These are phyloP conservation scores for Drosophila diplacantha DNA, from an alignment of 2,888 invertebrate species.

Conservation along the genomic window DNA sequence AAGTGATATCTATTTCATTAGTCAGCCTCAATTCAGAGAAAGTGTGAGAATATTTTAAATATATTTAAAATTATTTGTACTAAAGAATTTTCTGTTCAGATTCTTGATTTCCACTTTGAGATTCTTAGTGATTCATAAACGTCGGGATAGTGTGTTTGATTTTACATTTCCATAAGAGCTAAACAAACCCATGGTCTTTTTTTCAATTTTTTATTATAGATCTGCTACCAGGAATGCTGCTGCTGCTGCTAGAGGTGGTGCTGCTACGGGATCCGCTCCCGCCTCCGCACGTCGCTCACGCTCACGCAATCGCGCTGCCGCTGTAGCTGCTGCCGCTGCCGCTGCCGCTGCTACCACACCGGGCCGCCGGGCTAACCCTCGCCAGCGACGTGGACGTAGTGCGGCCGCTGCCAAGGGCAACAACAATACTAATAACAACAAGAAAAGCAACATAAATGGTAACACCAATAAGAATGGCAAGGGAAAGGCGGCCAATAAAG, in stretches of 20 bases:
- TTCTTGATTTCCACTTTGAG: background rate
- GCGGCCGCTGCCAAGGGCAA: conserved; percentile 56
- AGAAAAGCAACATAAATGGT: conserved; percentile 57
- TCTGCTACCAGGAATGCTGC: conserved; percentile 58
- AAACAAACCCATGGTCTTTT: background rate
- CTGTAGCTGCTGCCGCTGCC: conserved; percentile 47
- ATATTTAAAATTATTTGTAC: background rate
- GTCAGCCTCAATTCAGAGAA: background rate
- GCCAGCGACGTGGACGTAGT: conserved; percentile 69
- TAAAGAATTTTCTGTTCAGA: background rate
- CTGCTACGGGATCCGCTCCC: conserved; percentile 29
- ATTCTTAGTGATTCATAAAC: background rate
- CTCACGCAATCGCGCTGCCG: conserved; percentile 65
- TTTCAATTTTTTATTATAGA: conserved; percentile 37
- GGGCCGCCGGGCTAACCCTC: conserved; percentile 41
- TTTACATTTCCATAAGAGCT: background rate
- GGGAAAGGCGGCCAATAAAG: conserved; percentile 25
- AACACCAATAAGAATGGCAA: conserved; percentile 37
- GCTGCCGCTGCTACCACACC: conserved; percentile 42
- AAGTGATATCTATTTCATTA: background rate
- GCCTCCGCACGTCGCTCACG: conserved; percentile 62
- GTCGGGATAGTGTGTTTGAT: no score
- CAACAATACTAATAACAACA: conserved; percentile 55
- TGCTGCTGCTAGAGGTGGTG: conserved; percentile 45
- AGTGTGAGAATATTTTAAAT: background rate